Evolutionary conservation across 2,113 vertebrate genomes (phyloP).

Genomic region (Hyperopisus bebe): DNA sequence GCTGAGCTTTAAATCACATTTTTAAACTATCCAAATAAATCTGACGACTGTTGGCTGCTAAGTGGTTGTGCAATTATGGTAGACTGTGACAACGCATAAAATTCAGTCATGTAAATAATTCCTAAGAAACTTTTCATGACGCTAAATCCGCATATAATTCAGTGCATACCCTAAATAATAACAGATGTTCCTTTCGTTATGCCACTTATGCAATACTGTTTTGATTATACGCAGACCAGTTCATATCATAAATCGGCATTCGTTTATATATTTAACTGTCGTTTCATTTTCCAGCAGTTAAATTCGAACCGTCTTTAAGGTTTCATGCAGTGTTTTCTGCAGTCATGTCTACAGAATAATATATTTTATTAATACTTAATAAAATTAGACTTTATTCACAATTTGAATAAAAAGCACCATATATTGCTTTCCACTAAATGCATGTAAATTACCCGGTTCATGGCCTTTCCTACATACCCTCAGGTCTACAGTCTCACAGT

Average conservation of each 20-base stretch:
- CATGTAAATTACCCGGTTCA: neutral
- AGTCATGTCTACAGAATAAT: neutral
- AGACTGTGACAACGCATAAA: neutral
- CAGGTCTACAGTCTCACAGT: neutral
- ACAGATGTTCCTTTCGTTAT: neutral
- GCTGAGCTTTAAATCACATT: neutral
- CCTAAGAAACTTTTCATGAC: neutral
- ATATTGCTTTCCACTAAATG: neutral
- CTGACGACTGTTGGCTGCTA: neutral
- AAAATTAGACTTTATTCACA: neutral
- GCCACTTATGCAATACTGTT: neutral
- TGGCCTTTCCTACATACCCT: neutral
- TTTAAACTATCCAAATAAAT: neutral
- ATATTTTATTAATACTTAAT: neutral
- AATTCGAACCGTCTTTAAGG: neutral
- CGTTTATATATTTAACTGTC: neutral
- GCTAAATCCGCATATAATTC: neutral
- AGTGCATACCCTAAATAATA: neutral
- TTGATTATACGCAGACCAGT: neutral
- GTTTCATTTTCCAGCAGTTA: neutral
- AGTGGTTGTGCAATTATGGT: neutral
- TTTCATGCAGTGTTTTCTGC: neutral
- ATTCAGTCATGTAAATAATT: neutral
- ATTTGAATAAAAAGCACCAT: neutral
- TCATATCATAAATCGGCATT: neutral